These are phyloP conservation scores for Gandaritis pyraliata DNA, from an alignment of 2,888 invertebrate genomes.

Conservation along the genomic window DNA sequence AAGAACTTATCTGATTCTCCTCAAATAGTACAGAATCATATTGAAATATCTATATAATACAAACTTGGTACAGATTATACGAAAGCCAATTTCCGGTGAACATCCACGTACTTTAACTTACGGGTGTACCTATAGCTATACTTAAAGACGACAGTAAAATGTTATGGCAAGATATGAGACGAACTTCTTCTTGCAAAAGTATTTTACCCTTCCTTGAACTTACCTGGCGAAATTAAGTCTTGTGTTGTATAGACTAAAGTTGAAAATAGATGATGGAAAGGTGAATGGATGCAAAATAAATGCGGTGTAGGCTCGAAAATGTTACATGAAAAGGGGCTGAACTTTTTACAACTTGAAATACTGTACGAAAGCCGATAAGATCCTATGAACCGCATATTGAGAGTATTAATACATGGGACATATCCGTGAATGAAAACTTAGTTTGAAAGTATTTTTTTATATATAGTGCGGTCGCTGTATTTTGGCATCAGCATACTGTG, in stretches of 20 bases:
- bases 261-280: slow-evolving; percentile 9
- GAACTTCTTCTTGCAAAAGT: slow-evolving; percentile 58
- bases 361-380: slow-evolving; percentile 74
- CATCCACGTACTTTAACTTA: slow-evolving; percentile 60
- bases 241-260: slow-evolving; percentile 38
- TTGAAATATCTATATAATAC: slow-evolving; percentile 46
- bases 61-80: slow-evolving; percentile 64
- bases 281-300: slow-evolving; percentile 37
- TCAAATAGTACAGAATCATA: slow-evolving; percentile 29
- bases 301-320: slow-evolving; percentile 61
- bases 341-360: slow-evolving; percentile 77
- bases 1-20: slow-evolving; percentile 24
- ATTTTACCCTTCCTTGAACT: slow-evolving; percentile 36
- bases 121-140: slow-evolving; percentile 53
- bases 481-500: not conserved
- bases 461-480: not conserved
- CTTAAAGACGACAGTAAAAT: slow-evolving; percentile 71
- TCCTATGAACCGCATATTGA: slow-evolving; percentile 65
- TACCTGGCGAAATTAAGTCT: slow-evolving; percentile 39
- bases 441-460: slow-evolving; percentile 31
- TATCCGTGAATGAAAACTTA: slow-evolving; percentile 39
- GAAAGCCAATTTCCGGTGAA: slow-evolving; percentile 68
- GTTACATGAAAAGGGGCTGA: slow-evolving; percentile 68
- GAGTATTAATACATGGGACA: slow-evolving; percentile 60
- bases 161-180: slow-evolving; percentile 76